Percentiles rank a stretch among this genome's conserved stretches.
These are phyloP conservation scores for Abrostola triplasia DNA, from an alignment of 2,888 invertebrate species.

Conservation along the genomic window DNA sequence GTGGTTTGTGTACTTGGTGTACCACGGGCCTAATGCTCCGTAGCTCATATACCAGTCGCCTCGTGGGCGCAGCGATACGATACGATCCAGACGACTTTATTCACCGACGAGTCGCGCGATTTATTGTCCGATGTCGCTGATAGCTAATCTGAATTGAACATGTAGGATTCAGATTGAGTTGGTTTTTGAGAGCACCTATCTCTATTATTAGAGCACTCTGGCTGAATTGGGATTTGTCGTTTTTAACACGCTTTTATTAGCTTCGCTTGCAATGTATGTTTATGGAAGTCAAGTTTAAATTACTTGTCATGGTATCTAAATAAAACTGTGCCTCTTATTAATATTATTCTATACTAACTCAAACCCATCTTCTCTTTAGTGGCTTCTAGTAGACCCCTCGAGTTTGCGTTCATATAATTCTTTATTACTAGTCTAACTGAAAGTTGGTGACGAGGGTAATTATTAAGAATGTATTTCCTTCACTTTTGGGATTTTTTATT, in stretches of 20 bases:
- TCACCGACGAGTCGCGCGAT: slow-evolving; percentile 71
- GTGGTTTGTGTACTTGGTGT: slow-evolving; percentile 3
- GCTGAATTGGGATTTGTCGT: slow-evolving; percentile 18
- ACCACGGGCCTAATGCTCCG: slow-evolving; percentile 14
- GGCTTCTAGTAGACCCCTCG: no score
- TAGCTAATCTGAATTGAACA: slow-evolving; percentile 58
- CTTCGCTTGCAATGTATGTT: no score
- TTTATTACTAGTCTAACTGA: no score
- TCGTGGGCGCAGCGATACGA: slow-evolving; percentile 72
- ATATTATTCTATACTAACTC: no score
- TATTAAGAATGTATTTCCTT: no score
- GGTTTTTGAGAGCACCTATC: slow-evolving; percentile 41
- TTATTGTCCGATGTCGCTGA: slow-evolving; percentile 64
- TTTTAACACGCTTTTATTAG: no score
- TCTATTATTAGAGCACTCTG: slow-evolving; percentile 12
- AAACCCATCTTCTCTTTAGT: no score
- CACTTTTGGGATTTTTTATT: no score
- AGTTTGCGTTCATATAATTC: no score
- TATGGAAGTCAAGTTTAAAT: no score
- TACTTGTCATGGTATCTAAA: neutral
- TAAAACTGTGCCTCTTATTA: no score
- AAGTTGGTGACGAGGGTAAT: no score
- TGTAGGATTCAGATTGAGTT: slow-evolving; percentile 47
- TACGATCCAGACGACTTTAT: slow-evolving; percentile 81
- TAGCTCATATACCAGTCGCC: slow-evolving; percentile 61